phyloP scores from a whole-genome alignment of 2,113 vertebrate genomes.

The Hippocampus guttulatus region DNA sequence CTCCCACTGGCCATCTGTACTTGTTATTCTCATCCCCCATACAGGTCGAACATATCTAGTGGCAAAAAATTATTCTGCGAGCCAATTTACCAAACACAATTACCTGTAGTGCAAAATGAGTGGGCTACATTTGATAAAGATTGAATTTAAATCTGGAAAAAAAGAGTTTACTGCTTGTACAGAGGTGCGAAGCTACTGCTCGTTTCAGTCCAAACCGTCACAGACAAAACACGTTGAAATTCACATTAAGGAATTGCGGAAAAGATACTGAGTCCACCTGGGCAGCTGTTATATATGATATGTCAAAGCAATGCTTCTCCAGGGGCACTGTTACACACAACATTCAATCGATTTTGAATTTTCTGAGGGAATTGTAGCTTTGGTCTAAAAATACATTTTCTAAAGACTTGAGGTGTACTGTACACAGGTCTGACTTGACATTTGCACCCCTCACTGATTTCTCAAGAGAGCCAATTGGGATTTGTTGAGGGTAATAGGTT shows the following conservation, averaged over 20 bases:
- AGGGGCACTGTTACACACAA: background rate
- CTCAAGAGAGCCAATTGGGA: background rate
- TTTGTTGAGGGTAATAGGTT: constrained; percentile 14
- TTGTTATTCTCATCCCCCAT: constrained; percentile 33
- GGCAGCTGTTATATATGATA: background rate
- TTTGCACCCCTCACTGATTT: constrained; percentile 3
- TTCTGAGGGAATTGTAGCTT: background rate
- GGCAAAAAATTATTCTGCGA: background rate
- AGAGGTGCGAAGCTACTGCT: background rate
- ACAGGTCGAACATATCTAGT: constrained; percentile 31
- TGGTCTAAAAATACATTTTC: background rate
- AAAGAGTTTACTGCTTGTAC: background rate
- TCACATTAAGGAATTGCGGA: background rate
- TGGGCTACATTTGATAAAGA: background rate
- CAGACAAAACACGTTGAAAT: background rate
- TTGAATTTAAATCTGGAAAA: background rate
- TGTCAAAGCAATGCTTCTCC: background rate
- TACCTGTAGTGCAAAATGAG: background rate
- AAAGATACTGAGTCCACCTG: background rate
- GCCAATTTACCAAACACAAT: constrained; percentile 12
- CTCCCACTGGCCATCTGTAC: constrained; percentile 61
- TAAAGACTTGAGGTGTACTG: background rate
- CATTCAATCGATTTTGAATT: background rate
- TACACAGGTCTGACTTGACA: background rate
- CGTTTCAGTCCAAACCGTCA: background rate